Conservation (phyloP, 2,113 vertebrate genomes). For the Stegastes partitus region DNA sequence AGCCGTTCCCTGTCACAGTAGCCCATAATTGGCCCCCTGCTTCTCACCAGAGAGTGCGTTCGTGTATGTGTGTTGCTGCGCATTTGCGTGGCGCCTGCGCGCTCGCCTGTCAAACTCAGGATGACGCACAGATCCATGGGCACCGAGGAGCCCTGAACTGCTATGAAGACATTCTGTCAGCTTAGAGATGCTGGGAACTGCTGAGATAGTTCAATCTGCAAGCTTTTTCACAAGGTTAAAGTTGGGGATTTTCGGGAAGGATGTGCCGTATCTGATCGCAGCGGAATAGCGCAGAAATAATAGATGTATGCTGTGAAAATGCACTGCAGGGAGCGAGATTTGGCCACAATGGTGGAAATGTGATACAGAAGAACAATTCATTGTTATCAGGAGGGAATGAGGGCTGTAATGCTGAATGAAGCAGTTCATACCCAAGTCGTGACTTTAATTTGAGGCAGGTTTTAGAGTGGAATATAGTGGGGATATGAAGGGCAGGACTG, state of each 20-base stretch:
- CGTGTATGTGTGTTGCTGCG: slow-evolving; percentile 37
- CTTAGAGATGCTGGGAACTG: slow-evolving; percentile 73
- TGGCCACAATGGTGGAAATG: slow-evolving; percentile 64
- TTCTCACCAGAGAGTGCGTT: slow-evolving; percentile 48
- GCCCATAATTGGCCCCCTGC: slow-evolving; percentile 78
- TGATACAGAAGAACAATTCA: slow-evolving; percentile 66
- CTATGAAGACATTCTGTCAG: slow-evolving; percentile 76
- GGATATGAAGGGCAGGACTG: slow-evolving; percentile 33
- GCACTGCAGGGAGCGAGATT: slow-evolving; percentile 67
- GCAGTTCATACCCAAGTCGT: slow-evolving; percentile 48
- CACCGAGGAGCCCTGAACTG: slow-evolving; percentile 55
- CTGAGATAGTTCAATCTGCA: slow-evolving; percentile 75
- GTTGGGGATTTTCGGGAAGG: slow-evolving; percentile 62
- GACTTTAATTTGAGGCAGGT: slow-evolving; percentile 63
- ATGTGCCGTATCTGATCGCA: slow-evolving; percentile 68
- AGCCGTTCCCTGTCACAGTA: slow-evolving; percentile 73
- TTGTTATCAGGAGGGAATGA: slow-evolving; percentile 59
- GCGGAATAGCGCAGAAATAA: slow-evolving; percentile 65
- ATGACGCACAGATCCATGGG: slow-evolving; percentile 57
- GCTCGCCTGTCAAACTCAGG: slow-evolving; percentile 60
- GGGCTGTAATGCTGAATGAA: slow-evolving; percentile 60
- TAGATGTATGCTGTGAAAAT: slow-evolving; percentile 67
- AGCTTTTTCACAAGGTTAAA: slow-evolving; percentile 74
- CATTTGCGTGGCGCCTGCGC: slow-evolving; percentile 20
- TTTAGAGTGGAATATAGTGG: slow-evolving; percentile 13